Evolutionary conservation across 2,113 vertebrate species (phyloP), one percentile per base, ranked within the genome.

Genomic region (Actenoides hombroni): DNA sequence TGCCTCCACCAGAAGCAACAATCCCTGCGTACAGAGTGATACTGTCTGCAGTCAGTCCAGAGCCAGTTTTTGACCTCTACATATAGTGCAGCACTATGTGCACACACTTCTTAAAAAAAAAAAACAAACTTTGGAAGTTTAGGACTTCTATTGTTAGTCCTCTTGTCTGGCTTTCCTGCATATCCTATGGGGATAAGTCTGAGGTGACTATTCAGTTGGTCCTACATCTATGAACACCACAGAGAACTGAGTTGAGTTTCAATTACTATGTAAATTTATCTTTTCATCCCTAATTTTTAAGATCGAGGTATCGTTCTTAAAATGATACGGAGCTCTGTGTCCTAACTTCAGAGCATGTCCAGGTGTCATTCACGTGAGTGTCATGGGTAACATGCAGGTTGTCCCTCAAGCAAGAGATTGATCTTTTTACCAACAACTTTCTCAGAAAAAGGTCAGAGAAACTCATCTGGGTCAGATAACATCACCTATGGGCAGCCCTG

Each of bases 331-430:
- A 83, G 8, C 15, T 11, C 31, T 26, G 4, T 13, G 33, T 53
- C 23, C 26, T 0, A 0, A 5, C 31, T 59, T 16, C 71, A 71
- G 61, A 3, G 0, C 1, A 1, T 0, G 0, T 17, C 23, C 68
- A 56, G 18, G 20, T 37, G 8, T 40, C 40, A 31, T 8, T 90
- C 39, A 6, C 0, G 0, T 28, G 26, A 67, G 31, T 31, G 28
- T 18, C n/a, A 21, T 8, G 48, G 53, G 21, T 21, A 64, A 64
- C 39, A 46, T 6, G 5, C 3, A 10, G 5, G 15, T 13, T 91
- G 29, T 82, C 56, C 70, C 80, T 76, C 87, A 37, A 21, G 23
- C 19, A 69, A 28, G 40, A 46, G 7, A 61, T 14, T 5, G 16
- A 19, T n/a, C 37, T 28, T 76, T 80, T 61, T 56, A 42, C 10